phyloP scores from a whole-genome alignment of 1,140 invertebrate species.

The Macrobrachium rosenbergii region DNA sequence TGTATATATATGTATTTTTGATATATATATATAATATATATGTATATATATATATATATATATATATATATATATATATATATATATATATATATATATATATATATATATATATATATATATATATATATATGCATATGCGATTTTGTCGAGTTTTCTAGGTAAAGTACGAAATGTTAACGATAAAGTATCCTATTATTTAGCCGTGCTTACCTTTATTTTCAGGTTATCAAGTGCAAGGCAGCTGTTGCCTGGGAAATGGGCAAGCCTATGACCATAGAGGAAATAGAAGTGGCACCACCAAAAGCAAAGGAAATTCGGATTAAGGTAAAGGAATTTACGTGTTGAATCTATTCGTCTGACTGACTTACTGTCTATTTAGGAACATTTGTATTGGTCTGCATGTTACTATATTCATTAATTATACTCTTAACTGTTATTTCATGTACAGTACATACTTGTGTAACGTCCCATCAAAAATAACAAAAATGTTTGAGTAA shows the following conservation, averaged over 20 bases:
- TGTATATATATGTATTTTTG: too few relatives aligned
- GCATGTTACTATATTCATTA: too few relatives aligned
- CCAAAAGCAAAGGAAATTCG: conserved; percentile 60
- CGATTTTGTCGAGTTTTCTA: background rate
- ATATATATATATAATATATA: too few relatives aligned
- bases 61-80: conserved; percentile 8
- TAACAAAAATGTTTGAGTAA: too few relatives aligned
- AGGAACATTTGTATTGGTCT: too few relatives aligned
- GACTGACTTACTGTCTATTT: too few relatives aligned
- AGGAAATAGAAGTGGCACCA: conserved; percentile 86
- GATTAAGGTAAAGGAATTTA: conserved; percentile 55
- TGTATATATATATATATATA: background rate
- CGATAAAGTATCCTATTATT: background rate
- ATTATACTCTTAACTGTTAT: too few relatives aligned
- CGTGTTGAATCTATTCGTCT: too few relatives aligned
- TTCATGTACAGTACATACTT: too few relatives aligned
- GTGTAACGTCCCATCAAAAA: too few relatives aligned
- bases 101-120: background rate
- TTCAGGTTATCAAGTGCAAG: conserved; percentile 86
- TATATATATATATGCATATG: background rate
- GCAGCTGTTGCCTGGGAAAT: conserved; percentile 94
- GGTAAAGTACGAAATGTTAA: background rate
- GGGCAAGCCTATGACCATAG: conserved; percentile 87
- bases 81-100: conserved; percentile 6
- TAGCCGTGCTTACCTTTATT: background rate